These are phyloP conservation scores for Australoheros scitulus DNA, from an alignment of 2,113 vertebrate genomes.

Conservation along the genomic window DNA sequence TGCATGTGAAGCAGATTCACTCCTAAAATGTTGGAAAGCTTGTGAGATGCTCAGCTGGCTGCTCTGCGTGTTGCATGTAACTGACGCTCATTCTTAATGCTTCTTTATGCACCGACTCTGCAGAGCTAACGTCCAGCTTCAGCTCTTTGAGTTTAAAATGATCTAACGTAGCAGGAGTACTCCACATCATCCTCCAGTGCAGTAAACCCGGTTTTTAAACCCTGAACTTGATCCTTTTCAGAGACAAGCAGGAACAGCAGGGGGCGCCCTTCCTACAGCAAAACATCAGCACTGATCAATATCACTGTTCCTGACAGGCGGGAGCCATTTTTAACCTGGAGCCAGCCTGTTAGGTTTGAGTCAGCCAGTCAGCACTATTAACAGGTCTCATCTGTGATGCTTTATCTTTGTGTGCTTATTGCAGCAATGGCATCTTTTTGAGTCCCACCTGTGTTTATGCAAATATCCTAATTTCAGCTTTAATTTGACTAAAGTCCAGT, in stretches of 20 bases:
- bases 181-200: too few relatives aligned
- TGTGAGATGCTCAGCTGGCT: neutral
- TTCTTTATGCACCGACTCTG: slow-evolving; percentile 1
- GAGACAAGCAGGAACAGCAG: neutral
- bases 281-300: neutral
- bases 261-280: neutral
- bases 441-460: neutral
- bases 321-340: neutral
- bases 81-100: neutral
- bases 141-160: too few relatives aligned
- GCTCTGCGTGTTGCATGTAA: slow-evolving; percentile 28
- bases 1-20: neutral
- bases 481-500: too few relatives aligned
- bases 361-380: neutral
- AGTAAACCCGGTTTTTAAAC: too few relatives aligned
- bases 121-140: neutral
- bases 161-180: too few relatives aligned
- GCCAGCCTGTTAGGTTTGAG: too few relatives aligned
- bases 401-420: neutral
- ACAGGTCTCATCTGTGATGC: neutral
- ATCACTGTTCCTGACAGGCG: neutral
- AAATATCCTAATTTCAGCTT: neutral
- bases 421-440: too few relatives aligned
- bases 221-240: too few relatives aligned
- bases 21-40: neutral